These are phyloP conservation scores for Archips xylosteana DNA, from an alignment of 2,888 invertebrate species.

Conservation along the genomic window DNA sequence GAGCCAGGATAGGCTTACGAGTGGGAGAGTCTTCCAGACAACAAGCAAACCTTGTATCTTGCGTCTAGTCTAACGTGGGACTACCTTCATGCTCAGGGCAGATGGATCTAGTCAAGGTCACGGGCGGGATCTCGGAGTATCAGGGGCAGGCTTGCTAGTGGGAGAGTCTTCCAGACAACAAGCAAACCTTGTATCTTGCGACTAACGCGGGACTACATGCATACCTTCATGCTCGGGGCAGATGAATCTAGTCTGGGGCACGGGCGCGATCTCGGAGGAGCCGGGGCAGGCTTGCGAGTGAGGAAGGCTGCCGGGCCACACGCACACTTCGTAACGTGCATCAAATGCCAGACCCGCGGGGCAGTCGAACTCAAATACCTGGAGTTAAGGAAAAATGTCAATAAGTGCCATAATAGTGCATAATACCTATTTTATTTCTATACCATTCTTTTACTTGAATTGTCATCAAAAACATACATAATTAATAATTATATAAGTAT, in stretches of 20 bases:
- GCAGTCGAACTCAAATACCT: conserved; percentile 92
- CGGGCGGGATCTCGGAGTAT: conserved; percentile 92
- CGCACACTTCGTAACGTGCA: conserved; percentile 91
- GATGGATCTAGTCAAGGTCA: conserved; percentile 87
- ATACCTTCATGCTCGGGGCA: conserved; percentile 88
- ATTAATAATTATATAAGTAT: no score
- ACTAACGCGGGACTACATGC: conserved; percentile 54
- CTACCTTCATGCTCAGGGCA: conserved; percentile 88
- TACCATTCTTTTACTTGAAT: no score
- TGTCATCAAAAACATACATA: no score
- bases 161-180: no score
- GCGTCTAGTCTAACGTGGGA: no score
- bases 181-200: no score
- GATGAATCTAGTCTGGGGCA: conserved; percentile 87
- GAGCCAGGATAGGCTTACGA: conserved; percentile 92
- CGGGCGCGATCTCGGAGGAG: conserved; percentile 92
- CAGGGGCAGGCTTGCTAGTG: conserved; percentile 91
- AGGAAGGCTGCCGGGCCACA: conserved; percentile 91
- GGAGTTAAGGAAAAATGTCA: conserved; percentile 1
- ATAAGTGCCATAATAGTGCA: not conserved
- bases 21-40: conserved; percentile 65
- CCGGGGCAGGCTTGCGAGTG: conserved; percentile 91
- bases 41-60: no score
- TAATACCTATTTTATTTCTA: no score
- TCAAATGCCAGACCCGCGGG: conserved; percentile 92